Conservation (phyloP, 2,888 invertebrate species). For the Ormyrus nitidulus region DNA sequence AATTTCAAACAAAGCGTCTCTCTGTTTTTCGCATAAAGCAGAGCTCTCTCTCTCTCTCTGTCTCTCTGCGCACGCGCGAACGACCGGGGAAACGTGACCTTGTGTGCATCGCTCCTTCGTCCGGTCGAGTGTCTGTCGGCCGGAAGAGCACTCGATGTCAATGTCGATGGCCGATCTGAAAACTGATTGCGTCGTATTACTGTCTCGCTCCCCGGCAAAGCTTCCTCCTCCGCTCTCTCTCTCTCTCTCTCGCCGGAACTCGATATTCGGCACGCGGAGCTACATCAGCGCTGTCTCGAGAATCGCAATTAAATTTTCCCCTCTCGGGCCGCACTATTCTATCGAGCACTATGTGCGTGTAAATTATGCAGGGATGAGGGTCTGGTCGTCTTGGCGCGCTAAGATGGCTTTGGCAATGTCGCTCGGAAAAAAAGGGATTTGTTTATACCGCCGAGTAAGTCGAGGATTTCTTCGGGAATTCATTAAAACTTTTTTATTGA, state of each 20-base stretch:
- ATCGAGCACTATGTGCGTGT: not conserved
- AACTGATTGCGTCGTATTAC: constrained; percentile 51
- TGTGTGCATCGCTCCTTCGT: constrained; percentile 44
- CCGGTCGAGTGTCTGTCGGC: constrained; percentile 40
- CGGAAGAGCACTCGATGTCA: constrained; percentile 56
- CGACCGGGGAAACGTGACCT: constrained; percentile 45
- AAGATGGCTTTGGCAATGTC: not conserved
- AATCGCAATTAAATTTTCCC: constrained; percentile 51
- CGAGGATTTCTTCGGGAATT: too few relatives aligned
- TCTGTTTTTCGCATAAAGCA: too few relatives aligned
- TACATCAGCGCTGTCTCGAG: constrained; percentile 51
- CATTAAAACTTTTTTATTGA: too few relatives aligned
- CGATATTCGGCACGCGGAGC: constrained; percentile 43
- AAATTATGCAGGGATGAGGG: not conserved
- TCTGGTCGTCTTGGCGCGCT: too few relatives aligned
- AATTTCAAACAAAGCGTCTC: constrained; percentile 42
- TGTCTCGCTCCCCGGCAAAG: not conserved
- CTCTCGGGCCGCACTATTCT: not conserved
- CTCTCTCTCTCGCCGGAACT: constrained; percentile 25
- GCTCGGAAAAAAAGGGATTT: not conserved
- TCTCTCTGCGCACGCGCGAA: constrained; percentile 3
- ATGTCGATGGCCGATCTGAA: constrained; percentile 54
- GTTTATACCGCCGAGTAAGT: too few relatives aligned
- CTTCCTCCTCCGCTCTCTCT: not conserved
- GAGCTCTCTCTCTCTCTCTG: not conserved